Evolutionary conservation across 1,140 invertebrate species (phyloP), one percentile per base, ranked within the genome.

Genomic region (Aplysia californica): DNA sequence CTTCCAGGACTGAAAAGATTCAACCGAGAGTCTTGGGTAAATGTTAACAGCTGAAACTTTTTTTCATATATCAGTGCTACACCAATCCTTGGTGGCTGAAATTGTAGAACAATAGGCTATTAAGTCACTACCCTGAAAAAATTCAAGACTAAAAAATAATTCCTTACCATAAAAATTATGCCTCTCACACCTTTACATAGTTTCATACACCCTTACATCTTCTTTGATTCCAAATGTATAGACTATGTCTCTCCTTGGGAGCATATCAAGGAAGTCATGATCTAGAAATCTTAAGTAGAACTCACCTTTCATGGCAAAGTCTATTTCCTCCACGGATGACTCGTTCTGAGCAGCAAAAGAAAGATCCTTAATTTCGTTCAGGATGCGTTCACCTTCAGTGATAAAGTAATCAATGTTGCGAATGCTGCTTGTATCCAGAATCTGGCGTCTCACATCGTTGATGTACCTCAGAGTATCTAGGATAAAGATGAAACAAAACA

Each of bases 341-440:
- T 80, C 82, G 64, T 90, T 86, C 18, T 89, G 87, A 21, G 80
- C 83, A 0, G 87, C 87, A 75, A 94, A 93, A 69, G 92, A 90
- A 6, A 92, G 92, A 67, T 87, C 89, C 73, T 93, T 91, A 36
- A 97, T 94, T 50, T 92, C 91, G 0, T 91, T 90, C 21, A 96
- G 90, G 3, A 95, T 93, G 0, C 92, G 87, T 76, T 94, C 90
- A 0, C 95, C 96, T 84, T 96, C 92, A 18, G 92, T 89, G 3
- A 97, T 82, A 0, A 95, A 94, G 23, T 92, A 93, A 64, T 96
- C 95, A 0, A 95, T 92, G 85, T 95, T 94, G 0, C 94, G 94
- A 15, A 82, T 73, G 26, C 84, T 80, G 66, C 85, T 86, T 2
- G 82, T 82, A 35, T 81, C 79, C 50, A 82, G 72, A n/a, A 89